phyloP scores from a whole-genome alignment of 2,888 invertebrate species.

The Eupithecia pulchellata region DNA sequence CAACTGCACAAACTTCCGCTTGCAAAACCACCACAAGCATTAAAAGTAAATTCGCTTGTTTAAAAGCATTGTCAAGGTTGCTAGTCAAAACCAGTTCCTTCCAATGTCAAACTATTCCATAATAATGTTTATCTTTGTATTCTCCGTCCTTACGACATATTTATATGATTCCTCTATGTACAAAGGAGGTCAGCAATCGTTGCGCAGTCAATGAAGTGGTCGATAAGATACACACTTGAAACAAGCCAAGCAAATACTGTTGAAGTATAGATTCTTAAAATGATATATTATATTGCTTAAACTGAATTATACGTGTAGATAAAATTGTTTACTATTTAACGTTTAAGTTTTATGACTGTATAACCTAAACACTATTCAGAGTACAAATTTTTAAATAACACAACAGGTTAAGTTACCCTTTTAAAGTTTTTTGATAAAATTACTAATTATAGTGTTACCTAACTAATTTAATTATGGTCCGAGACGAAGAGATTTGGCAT shows the following conservation, averaged over 20 bases:
- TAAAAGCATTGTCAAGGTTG: not conserved
- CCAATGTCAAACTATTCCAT: conserved; percentile 3
- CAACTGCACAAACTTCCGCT: no score
- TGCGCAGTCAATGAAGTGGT: conserved; percentile 29
- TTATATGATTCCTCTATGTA: conserved; percentile 24
- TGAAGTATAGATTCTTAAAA: no score
- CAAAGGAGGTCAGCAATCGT: conserved; percentile 28
- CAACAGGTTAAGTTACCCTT: not conserved
- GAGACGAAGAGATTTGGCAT: not conserved
- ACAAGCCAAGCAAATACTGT: conserved; percentile 20
- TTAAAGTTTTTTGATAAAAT: no score
- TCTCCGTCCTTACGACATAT: conserved; percentile 20
- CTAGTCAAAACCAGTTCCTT: conserved; percentile 17
- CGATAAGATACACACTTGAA: conserved; percentile 31
- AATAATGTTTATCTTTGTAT: not conserved
- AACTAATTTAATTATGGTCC: no score
- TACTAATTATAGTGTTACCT: no score
- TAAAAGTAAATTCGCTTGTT: not conserved
- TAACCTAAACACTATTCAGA: no score
- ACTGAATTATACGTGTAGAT: no score
- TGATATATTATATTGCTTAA: no score
- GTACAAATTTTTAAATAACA: no score
- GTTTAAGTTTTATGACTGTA: no score
- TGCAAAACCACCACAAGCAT: not conserved
- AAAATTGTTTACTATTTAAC: no score